These are phyloP conservation scores for Diarsia brunnea DNA, from an alignment of 2,888 invertebrate species.

Conservation along the genomic window DNA sequence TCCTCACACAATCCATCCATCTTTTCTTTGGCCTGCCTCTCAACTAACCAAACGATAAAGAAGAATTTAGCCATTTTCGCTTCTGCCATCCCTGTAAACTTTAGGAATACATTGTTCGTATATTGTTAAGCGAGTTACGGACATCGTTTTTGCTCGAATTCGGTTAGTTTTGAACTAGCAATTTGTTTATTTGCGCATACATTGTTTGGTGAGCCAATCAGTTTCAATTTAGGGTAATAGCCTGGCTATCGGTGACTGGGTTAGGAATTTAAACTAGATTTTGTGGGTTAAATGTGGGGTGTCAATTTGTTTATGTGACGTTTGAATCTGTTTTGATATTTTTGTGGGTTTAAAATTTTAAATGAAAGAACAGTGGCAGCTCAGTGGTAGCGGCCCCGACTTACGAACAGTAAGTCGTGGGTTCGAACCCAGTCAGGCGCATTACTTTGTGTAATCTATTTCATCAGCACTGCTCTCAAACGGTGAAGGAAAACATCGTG, in stretches of 20 bases:
- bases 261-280: slow-evolving; percentile 39
- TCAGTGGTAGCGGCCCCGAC: not conserved
- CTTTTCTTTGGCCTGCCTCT: no score
- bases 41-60: no score
- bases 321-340: slow-evolving; percentile 7
- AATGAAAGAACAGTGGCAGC: not conserved
- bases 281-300: slow-evolving; percentile 5
- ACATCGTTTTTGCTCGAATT: slow-evolving; percentile 62
- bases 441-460: no score
- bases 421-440: no score
- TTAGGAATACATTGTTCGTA: slow-evolving; percentile 64
- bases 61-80: not conserved
- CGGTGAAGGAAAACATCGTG: no score
- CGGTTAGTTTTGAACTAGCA: slow-evolving; percentile 63
- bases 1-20: no score
- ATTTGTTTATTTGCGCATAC: slow-evolving; percentile 67
- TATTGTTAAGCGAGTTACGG: slow-evolving; percentile 65
- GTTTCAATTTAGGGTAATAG: slow-evolving; percentile 52
- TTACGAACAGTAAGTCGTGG: no score
- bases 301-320: slow-evolving; percentile 18
- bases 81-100: slow-evolving; percentile 58
- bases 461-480: no score
- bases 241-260: slow-evolving; percentile 8
- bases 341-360: not conserved
- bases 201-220: slow-evolving; percentile 61